Base-by-base conservation (phyloP, 2,888 invertebrate genomes). In the Cephus pygmeus region DNA sequence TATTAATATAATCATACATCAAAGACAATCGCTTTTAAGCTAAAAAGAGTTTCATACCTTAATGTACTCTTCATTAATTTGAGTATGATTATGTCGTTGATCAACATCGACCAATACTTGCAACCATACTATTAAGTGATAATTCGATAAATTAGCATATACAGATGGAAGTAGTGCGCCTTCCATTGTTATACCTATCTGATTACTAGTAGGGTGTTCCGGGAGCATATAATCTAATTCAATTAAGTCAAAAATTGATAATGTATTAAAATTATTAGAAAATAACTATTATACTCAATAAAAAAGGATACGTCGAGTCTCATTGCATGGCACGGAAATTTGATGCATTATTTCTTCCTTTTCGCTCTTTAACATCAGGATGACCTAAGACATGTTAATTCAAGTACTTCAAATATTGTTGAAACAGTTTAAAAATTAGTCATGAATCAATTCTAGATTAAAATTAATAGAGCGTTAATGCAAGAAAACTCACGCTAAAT, bases 281-380 rank as follows among this genome's bases (percentile, higher is more conserved):
- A 73, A 36, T 69, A 34, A 74, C 73, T 31, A 74, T 75, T 69
- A 35, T 56, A 56, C 2, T 23, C 9, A 23, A 56, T 56, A 69
- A 77, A 87, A 91, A 91, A 91, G 88, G 89, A 91, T 92, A 92
- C 94, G 92, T 88, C 92, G 93, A 3, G 92, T 89, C 85, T 93
- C 91, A 69, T 92, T 92, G 1, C 92, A 92, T 3, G 93, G 92
- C 77, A 96, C 92, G 4, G 94, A 94, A 0, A 96, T 92, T 85
- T 95, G 94, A 85, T 94, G 94, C 75, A 93, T 92, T 33, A 93
- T 91, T 73, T 93, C 92, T 68, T 94, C 93, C 86, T 94, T 95
- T 85, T 96, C 96, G 81, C 93, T 94, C 87, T 94, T 95, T 85
- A 94, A 92, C 92, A 96, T 94, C 82, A 96, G 93, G 12, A 94